Conservation (phyloP, 1,140 invertebrate species). For the Chrysomallon squamiferum region DNA sequence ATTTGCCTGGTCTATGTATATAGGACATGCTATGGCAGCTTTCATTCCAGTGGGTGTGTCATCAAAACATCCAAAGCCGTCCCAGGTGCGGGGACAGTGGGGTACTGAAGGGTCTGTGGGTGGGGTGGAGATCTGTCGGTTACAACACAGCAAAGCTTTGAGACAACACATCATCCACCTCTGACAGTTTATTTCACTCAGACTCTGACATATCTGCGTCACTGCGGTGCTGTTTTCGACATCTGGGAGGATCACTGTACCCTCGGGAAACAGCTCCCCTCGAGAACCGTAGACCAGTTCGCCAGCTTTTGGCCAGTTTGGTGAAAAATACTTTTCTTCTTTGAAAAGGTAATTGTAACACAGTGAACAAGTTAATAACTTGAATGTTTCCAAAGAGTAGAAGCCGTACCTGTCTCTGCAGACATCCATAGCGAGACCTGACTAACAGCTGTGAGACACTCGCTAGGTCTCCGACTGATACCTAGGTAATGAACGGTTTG, state of each 20-base stretch:
- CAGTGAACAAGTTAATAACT: slow-evolving; percentile 24
- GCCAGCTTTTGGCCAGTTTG: neutral
- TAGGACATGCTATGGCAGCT: slow-evolving; percentile 25
- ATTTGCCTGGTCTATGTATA: slow-evolving; percentile 28
- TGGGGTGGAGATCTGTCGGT: slow-evolving; percentile 11
- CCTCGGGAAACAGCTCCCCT: neutral
- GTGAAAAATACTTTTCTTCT: neutral
- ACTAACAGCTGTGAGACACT: too few relatives aligned
- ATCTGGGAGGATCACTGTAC: slow-evolving; percentile 15
- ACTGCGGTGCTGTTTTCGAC: slow-evolving; percentile 17
- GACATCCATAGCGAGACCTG: too few relatives aligned
- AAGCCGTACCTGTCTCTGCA: slow-evolving; percentile 23
- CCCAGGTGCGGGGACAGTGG: slow-evolving; percentile 41
- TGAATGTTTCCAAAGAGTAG: slow-evolving; percentile 18
- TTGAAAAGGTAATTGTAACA: slow-evolving; percentile 29
- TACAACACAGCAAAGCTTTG: slow-evolving; percentile 26
- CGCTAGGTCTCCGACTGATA: too few relatives aligned
- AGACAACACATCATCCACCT: slow-evolving; percentile 32
- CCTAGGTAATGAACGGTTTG: too few relatives aligned
- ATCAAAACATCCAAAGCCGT: slow-evolving; percentile 40
- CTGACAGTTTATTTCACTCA: slow-evolving; percentile 21
- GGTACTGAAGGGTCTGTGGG: neutral
- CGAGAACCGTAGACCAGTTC: slow-evolving; percentile 8
- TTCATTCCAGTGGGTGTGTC: slow-evolving; percentile 17
- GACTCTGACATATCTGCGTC: slow-evolving; percentile 14